Evolutionary conservation across 1,140 invertebrate genomes (phyloP), one percentile per base, ranked within the genome.

Genomic region (Drosophila arizonae): DNA sequence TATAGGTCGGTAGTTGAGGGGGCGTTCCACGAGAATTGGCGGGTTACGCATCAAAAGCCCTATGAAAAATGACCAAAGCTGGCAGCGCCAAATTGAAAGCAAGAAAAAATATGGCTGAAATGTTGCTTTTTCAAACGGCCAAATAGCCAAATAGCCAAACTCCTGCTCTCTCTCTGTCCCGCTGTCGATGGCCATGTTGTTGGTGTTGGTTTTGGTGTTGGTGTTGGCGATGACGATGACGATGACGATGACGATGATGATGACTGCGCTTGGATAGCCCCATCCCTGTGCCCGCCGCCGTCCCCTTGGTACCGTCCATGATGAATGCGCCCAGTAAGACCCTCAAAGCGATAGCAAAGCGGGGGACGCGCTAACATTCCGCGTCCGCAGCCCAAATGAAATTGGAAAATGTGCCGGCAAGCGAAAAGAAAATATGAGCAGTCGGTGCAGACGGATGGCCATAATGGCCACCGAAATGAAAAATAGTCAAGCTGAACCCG

Each of bases 41-140:
- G 82, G 82, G 79, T 77, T 86, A 86, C 82, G 82, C 82, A 86
- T 86, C 82, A 88, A 88, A 72, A 88, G 85, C 79, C 62, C 79
- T 77, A 88, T 88, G 84, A 88, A 88, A 88, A 88, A 88, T 88
- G 84, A 86, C 84, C 84, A 88, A 87, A 77, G 84, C 84, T 68
- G 64, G 74, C 75, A 79, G 78, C 84, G 77, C 79, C 63, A 87
- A 87, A 87, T 87, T 88, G 82, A 79, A 88, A 87, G 82, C 76
- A 88, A 88, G 79, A 87, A 82, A 71, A 87, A 87, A 87, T 80
- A 88, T 88, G 79, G 79, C 84, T 82, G 74, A 88, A 88, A 88
- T 88, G 84, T 88, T 88, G 84, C 77, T 88, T 88, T 88, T 88
- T 84, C 84, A 88, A 88, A 88, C 74, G 77, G 73, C 71, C 72